Evolutionary conservation across 2,888 invertebrate species (phyloP), one percentile per base, ranked within the genome.

Genomic region (Adelphocoris suturalis): DNA sequence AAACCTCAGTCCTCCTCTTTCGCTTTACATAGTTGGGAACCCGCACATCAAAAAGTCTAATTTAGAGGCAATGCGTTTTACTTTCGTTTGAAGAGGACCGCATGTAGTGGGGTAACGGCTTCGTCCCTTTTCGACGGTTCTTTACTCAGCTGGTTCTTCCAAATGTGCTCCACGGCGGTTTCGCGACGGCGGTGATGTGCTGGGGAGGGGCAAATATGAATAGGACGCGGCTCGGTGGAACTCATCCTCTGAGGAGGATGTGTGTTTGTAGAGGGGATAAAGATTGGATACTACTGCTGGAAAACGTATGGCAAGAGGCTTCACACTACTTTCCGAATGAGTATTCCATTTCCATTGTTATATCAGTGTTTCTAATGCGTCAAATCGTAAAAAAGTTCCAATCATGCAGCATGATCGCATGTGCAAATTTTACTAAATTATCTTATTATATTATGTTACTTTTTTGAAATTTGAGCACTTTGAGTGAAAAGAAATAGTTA

Each of bases 31-130:
- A 47, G 46, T 47, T 78, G 47, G n/a, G 78, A 78, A 37, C 46
- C 23, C 47, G 37, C 46, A 47, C 78, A 78, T 78, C 78, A 78
- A 78, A 78, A 78, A 78, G 78, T 78, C 37, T 78, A 78, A 78
- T 78, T 68, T 68, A 23, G 68, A 11, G 68, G 68, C 68, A 27
- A 68, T 23, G 23, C 68, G 68, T 23, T 68, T 68, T 68, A 68
- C 68, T 68, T 19, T 68, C 78, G 47, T 78, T 78, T 78, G 78
- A 78, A 78, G 68, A 68, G 68, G 68, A 68, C 27, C 61, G 61
- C 68, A 68, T 19, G 68, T 23, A 68, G 68, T 68, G 68, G 68
- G 68, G 61, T n/a, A 61, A 61, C 61, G n/a, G 61, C n/a, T 61
- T 61, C 61, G 23, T 23, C 68, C 23, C 23, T 68, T n/a, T 68